A percentile compares a stretch with the other conserved stretches of the same genome.
Evolutionary conservation across 2,888 invertebrate genomes (phyloP).

Genomic region (Syrphus vitripennis): DNA sequence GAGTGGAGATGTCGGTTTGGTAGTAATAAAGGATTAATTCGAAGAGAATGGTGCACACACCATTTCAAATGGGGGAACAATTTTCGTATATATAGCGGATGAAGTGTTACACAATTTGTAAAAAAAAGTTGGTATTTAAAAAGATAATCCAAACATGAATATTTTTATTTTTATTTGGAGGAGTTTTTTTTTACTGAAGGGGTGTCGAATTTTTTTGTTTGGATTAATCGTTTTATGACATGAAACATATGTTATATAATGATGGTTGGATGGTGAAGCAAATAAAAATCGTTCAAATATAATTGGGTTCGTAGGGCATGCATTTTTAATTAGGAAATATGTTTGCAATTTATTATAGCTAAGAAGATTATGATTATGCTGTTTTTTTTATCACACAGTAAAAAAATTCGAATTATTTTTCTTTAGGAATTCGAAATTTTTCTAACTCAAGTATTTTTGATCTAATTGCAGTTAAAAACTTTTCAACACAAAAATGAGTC

Average conservation of each 20-base stretch:
- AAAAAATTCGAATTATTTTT: no score
- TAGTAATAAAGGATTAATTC: conserved; percentile 38
- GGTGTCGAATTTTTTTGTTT: neutral
- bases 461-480: no score
- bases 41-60: conserved; percentile 29
- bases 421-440: no score
- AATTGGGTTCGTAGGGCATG: neutral
- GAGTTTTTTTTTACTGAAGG: neutral
- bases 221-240: neutral
- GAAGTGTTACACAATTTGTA: conserved; percentile 27
- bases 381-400: no score
- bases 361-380: no score
- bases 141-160: neutral
- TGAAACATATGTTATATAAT: neutral
- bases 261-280: no score
- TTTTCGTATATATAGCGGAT: neutral
- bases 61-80: neutral
- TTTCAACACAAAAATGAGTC: no score
- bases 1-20: neutral
- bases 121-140: neutral
- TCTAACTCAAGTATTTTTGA: no score
- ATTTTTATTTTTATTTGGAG: neutral
- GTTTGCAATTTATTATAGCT: neutral
- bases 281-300: neutral
- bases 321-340: neutral